Percentiles rank a stretch among this genome's conserved stretches.
phyloP scores from a whole-genome alignment of 2,113 vertebrate species.

The Psilopogon haemacephalus region DNA sequence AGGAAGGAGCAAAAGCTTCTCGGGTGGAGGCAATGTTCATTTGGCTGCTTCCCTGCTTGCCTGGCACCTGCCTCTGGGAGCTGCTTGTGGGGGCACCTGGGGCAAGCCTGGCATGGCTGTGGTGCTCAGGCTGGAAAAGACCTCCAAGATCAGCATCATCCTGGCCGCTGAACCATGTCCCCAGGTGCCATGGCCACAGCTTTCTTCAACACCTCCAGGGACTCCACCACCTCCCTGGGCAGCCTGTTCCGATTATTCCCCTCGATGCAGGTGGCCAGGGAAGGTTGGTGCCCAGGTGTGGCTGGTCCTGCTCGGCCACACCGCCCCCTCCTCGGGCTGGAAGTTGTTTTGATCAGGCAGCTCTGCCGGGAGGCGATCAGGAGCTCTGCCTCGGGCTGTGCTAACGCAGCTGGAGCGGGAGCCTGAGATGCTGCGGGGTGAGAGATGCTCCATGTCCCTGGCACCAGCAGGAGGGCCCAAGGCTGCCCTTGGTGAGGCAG shows the following conservation, averaged over 20 bases:
- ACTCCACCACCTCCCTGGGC: no score
- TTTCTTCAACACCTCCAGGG: no score
- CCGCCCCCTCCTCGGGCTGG: neutral
- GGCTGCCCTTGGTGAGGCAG: neutral
- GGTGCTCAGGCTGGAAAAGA: neutral
- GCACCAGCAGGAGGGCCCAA: neutral
- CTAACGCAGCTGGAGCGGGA: neutral
- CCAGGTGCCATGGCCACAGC: no score
- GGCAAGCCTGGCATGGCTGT: rapidly evolving
- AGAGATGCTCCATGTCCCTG: rapidly evolving
- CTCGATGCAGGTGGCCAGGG: neutral
- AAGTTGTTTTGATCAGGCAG: conserved; percentile 5
- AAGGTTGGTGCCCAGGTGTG: neutral
- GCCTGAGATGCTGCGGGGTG: neutral
- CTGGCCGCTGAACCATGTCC: no score
- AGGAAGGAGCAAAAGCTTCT: neutral
- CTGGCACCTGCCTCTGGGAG: rapidly evolving
- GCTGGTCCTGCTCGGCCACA: neutral
- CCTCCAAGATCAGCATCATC: no score
- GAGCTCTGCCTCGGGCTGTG: neutral
- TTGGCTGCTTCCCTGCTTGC: neutral
- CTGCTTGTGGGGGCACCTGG: neutral
- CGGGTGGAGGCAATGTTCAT: rapidly evolving
- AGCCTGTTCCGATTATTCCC: no score
- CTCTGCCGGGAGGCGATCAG: conserved; percentile 5